A percentile compares a stretch with the other conserved stretches of the same genome.
Conservation (phyloP, 2,888 invertebrate genomes). For the Schizaphis graminum region DNA sequence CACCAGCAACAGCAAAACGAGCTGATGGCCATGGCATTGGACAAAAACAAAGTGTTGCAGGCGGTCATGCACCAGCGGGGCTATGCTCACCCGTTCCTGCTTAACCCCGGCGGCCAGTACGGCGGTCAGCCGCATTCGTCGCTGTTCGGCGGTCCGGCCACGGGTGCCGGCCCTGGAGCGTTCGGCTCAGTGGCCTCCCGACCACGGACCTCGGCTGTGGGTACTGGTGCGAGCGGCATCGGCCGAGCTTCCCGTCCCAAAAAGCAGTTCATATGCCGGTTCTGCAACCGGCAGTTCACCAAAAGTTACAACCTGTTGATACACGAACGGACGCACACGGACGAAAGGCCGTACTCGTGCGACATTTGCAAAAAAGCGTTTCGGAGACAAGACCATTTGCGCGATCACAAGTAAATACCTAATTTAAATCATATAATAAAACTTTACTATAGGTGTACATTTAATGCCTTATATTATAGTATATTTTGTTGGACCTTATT, state of each 20-base stretch:
- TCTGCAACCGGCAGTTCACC: slow-evolving; percentile 97
- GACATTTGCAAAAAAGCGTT: slow-evolving; percentile 98
- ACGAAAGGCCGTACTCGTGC: slow-evolving; percentile 97
- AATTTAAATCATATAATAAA: background rate
- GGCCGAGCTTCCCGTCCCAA: slow-evolving; percentile 90
- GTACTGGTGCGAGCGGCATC: slow-evolving; percentile 71
- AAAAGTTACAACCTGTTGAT: slow-evolving; percentile 97
- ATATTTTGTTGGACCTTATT: background rate
- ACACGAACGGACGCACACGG: slow-evolving; percentile 97
- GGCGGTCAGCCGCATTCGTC: slow-evolving; percentile 74
- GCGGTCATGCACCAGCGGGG: slow-evolving; percentile 67
- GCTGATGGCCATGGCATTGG: slow-evolving; percentile 67
- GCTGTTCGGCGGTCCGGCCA: slow-evolving; percentile 77
- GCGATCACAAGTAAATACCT: slow-evolving; percentile 86
- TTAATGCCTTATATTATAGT: background rate
- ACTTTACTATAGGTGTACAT: background rate
- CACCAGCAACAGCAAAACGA: slow-evolving; percentile 73
- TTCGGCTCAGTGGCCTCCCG: slow-evolving; percentile 74
- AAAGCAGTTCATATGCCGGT: slow-evolving; percentile 98
- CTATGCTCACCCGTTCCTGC: slow-evolving; percentile 44
- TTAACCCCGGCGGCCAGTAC: slow-evolving; percentile 81
- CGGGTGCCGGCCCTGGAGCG: slow-evolving; percentile 67
- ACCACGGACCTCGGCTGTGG: slow-evolving; percentile 72
- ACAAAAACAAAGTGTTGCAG: slow-evolving; percentile 66
- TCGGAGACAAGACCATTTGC: slow-evolving; percentile 93